Base-by-base conservation (phyloP, 2,797 vertebrate species). In the Phoeniculus purpureus region DNA sequence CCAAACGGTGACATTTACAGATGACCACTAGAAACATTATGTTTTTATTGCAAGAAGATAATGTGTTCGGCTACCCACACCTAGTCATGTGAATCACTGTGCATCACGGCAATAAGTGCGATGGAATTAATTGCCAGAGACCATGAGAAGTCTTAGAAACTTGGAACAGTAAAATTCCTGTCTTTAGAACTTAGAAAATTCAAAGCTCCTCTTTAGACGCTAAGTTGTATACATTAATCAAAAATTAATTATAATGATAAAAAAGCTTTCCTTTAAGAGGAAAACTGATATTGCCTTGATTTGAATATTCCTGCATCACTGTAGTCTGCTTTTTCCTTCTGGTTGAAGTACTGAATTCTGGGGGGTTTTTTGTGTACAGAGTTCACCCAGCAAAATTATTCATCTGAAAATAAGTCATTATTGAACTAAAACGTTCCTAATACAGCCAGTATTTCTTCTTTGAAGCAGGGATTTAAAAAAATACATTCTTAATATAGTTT, bases 61-160 rank as follows among this genome's bases (percentile, higher is more conserved):
- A 43, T 45, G 64, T 6, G 21, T 68, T 62, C 3, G 1, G 15
- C 50, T 86, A 80, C 47, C 6, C 75, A 7, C 10, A n/a, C 34
- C 29, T 22, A 77, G 23, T 52, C 18, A 31, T 71, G 31, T 81
- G 26, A 83, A 85, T 5, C 72, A 29, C 37, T 59, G 12, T 56
- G n/a, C 19, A 47, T 56, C 65, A 7, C 55, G 3, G 15, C 40
- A 81, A 55, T 51, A 93, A 73, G 26, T 40, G 64, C 18, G 25
- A 56, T 32, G 47, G n/a, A 12, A 78, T 92, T 74, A 85, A 76
- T 76, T 43, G 4, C 3, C 48, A 71, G 34, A 59, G 56, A 67
- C n/a, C 23, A 64, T 58, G 67, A 71, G 87, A 91, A 93, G 47
- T 34, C 43, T 86, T 95, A 37, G 89, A 92, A 93, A 8, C 13